phyloP scores from a whole-genome alignment of 2,888 invertebrate species.

The Rhodophaea formosa region DNA sequence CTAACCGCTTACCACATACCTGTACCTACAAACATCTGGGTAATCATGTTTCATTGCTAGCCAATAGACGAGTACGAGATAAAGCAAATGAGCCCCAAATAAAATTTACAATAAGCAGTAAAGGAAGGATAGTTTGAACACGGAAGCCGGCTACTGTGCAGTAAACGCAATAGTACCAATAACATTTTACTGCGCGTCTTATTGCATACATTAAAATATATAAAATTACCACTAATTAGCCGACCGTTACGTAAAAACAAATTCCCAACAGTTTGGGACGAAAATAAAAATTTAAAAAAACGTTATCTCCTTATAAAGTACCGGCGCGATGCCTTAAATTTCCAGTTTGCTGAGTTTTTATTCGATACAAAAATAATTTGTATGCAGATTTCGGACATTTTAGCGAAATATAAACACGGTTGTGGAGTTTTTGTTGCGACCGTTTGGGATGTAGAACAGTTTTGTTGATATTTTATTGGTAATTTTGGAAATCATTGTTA shows the following conservation, averaged over 20 bases:
- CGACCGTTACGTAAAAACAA: slow-evolving; percentile 7
- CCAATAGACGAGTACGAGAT: not conserved
- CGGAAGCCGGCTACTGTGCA: slow-evolving; percentile 3
- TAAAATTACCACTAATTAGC: slow-evolving; percentile 9
- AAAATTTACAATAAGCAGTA: not conserved
- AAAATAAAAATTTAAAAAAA: slow-evolving; percentile 7
- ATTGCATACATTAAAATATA: not conserved
- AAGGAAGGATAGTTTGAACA: slow-evolving; percentile 10
- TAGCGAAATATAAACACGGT: slow-evolving; percentile 1
- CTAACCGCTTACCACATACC: too few relatives aligned
- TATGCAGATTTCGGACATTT: slow-evolving; percentile 15
- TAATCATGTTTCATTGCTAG: too few relatives aligned
- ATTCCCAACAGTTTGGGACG: not conserved
- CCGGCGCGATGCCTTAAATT: slow-evolving; percentile 11
- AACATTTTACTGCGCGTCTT: slow-evolving; percentile 1
- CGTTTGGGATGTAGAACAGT: not conserved
- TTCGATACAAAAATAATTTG: slow-evolving; percentile 15
- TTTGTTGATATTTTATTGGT: not conserved
- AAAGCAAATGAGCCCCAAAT: not conserved
- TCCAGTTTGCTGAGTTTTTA: slow-evolving; percentile 10
- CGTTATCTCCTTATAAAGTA: slow-evolving; percentile 8
- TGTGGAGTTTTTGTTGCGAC: not conserved
- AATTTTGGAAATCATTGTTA: not conserved
- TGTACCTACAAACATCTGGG: too few relatives aligned
- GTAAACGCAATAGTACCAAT: slow-evolving; percentile 4